Evolutionary conservation across 2,113 vertebrate species (phyloP).

Genomic region (Cromileptes altivelis): DNA sequence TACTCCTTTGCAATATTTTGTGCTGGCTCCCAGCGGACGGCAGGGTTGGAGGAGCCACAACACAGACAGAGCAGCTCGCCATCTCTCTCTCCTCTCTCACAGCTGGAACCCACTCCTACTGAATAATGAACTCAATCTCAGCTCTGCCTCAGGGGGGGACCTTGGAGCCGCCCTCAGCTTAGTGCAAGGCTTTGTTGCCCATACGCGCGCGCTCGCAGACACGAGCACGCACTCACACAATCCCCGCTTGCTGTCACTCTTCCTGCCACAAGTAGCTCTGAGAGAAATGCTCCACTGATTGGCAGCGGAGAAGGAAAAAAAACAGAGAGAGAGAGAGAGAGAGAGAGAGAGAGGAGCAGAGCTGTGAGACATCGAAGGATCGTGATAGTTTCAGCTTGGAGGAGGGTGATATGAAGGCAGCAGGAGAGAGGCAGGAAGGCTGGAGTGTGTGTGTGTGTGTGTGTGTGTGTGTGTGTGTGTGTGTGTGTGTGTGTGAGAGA

Average conservation of each 20-base stretch:
- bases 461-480: not conserved
- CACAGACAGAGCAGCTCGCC: constrained; percentile 62
- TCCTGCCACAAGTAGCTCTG: constrained; percentile 56
- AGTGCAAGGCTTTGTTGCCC: constrained; percentile 65
- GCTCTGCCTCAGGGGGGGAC: constrained; percentile 55
- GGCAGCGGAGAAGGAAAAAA: constrained; percentile 47
- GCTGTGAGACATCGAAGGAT: constrained; percentile 42
- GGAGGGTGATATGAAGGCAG: constrained; percentile 39
- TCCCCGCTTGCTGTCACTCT: constrained; percentile 33
- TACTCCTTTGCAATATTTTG: constrained; percentile 53
- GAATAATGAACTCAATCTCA: constrained; percentile 78
- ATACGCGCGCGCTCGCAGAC: constrained; percentile 6
- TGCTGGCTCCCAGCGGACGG: constrained; percentile 49
- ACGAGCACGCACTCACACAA: constrained; percentile 33
- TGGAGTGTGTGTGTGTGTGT: constrained; percentile 5
- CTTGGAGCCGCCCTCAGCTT: constrained; percentile 63
- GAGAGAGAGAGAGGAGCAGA: constrained; percentile 1
- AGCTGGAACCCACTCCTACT: constrained; percentile 69
- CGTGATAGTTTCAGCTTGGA: constrained; percentile 34
- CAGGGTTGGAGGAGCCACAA: constrained; percentile 60
- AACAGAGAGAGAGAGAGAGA: not conserved
- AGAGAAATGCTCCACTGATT: constrained; percentile 61
- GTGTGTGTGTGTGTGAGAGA: too few relatives aligned
- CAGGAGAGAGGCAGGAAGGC: not conserved
- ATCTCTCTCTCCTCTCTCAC: constrained; percentile 58